Percentiles rank a stretch among this genome's conserved stretches.
Conservation (phyloP, 2,113 vertebrate genomes). For the Calidris pygmaea region DNA sequence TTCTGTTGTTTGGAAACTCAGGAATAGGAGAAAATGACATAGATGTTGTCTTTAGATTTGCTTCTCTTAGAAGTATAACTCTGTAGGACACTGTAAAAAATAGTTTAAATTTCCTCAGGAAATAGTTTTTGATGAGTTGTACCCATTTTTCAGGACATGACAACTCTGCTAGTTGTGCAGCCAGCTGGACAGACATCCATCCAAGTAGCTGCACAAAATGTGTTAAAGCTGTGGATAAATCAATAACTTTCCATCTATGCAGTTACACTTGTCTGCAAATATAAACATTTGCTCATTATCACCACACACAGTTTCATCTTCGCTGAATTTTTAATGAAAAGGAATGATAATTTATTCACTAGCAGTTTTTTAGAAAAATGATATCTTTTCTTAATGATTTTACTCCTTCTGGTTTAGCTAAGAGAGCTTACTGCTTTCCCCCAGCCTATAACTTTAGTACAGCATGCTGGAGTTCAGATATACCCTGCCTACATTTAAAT, state of each 20-base stretch:
- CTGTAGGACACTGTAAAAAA: background rate
- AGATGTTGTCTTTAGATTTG: background rate
- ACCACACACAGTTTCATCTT: constrained; percentile 70
- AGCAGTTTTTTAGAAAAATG: constrained; percentile 29
- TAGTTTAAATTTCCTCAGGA: background rate
- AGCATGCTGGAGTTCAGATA: background rate
- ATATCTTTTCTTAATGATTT: constrained; percentile 59
- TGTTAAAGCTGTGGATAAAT: constrained; percentile 54
- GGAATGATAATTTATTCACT: constrained; percentile 70
- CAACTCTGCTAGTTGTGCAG: background rate
- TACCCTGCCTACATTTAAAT: background rate
- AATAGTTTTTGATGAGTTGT: background rate
- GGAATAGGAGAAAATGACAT: background rate
- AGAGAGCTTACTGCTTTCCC: background rate
- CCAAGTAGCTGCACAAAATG: background rate
- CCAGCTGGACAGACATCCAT: constrained; percentile 55
- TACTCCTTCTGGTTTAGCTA: constrained; percentile 18
- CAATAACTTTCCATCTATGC: constrained; percentile 67
- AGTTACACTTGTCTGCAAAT: constrained; percentile 69
- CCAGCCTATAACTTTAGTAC: background rate
- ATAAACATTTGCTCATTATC: constrained; percentile 76
- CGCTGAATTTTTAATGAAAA: constrained; percentile 77
- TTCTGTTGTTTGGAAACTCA: background rate
- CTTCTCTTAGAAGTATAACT: background rate
- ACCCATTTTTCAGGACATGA: background rate